Base-by-base conservation (phyloP, 2,113 vertebrate genomes). In the Lepisosteus osseus region DNA sequence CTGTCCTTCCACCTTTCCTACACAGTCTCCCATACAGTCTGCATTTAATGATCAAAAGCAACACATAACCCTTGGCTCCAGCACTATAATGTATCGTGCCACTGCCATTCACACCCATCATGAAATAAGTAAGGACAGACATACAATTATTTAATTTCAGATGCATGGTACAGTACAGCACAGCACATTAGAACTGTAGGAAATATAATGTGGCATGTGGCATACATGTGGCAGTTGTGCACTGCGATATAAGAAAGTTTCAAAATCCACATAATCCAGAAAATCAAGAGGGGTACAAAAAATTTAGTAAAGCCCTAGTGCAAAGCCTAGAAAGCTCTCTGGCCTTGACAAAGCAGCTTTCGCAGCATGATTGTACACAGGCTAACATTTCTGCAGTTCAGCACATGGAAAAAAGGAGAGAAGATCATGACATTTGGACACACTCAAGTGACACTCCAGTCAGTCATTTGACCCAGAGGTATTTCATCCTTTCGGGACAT, bases 321-420 rank as follows among this genome's bases (percentile, higher is more conserved):
- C 44, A 63, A 47, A 65, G 45, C 65, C 66, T 43, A 40, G 65
- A 64, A 14, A 51, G 75, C 73, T 79, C 67, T 70, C 55, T 72
- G 80, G 82, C 81, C 79, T 83, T 84, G 79, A 85, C 62, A 81
- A 83, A 76, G 47, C 75, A 72, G 40, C 69, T 70, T 77, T 79
- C 64, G 71, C 73, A 71, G 64, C n/a, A 72, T 13, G 44, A 54
- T 13, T 56, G 65, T 56, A 73, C 73, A 74, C 54, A 74, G 65
- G 76, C 56, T 78, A 63, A 73, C 67, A 79, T 82, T 84, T 79
- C 76, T 79, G 68, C 61, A 70, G 72, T 78, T 77, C 68, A 78
- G 72, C 61, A 73, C 73, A 44, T 76, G 57, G 41, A 61, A 68
- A 41, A 54, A 45, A 66, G 72, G 65, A 64, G 51, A 62, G 15